Percentiles rank a stretch among this genome's conserved stretches.
Evolutionary conservation across 37 sponge, comb jelly and placozoan genomes (phyloP).

Genomic region (Chondrosia reniformis): DNA sequence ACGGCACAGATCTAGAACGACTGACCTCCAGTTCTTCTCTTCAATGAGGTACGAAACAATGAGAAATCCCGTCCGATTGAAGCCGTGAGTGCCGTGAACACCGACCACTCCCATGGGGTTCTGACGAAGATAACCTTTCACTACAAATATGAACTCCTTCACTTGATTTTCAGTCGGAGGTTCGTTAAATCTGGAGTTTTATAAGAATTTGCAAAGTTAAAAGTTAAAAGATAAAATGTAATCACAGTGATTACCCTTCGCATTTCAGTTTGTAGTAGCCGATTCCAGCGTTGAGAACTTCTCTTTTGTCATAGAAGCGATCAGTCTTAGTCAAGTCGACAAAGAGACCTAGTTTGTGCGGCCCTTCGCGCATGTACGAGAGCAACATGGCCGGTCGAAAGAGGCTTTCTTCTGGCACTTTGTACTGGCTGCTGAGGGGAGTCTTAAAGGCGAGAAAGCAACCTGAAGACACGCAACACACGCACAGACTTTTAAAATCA

Average conservation of each 20-base stretch:
- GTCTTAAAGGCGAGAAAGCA: constrained; percentile 96
- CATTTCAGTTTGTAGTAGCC: constrained; percentile 85
- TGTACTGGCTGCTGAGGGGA: constrained; percentile 69
- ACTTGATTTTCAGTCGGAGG: constrained; percentile 72
- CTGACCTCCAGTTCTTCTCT: constrained; percentile 78
- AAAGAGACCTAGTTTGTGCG: constrained; percentile 73
- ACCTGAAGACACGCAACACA: constrained; percentile 25
- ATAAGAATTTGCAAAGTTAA: neutral
- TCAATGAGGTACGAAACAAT: constrained; percentile 79
- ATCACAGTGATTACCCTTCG: constrained; percentile 79
- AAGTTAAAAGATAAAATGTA: no score
- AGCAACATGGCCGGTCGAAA: constrained; percentile 70
- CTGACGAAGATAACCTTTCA: constrained; percentile 38
- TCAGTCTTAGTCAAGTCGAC: constrained; percentile 97
- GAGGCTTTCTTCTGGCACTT: constrained; percentile 64
- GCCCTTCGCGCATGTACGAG: constrained; percentile 4
- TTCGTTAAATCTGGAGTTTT: constrained; percentile 48
- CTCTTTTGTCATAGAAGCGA: constrained; percentile 83
- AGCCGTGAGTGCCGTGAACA: constrained; percentile 98
- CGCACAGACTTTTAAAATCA: neutral
- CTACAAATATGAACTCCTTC: constrained; percentile 40
- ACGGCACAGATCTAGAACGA: no score
- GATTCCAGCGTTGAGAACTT: constrained; percentile 45
- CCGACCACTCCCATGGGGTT: constrained; percentile 73
- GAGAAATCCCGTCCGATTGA: constrained; percentile 96